These are phyloP conservation scores for Lysandra coridon DNA, from an alignment of 2,888 invertebrate genomes.

Conservation along the genomic window DNA sequence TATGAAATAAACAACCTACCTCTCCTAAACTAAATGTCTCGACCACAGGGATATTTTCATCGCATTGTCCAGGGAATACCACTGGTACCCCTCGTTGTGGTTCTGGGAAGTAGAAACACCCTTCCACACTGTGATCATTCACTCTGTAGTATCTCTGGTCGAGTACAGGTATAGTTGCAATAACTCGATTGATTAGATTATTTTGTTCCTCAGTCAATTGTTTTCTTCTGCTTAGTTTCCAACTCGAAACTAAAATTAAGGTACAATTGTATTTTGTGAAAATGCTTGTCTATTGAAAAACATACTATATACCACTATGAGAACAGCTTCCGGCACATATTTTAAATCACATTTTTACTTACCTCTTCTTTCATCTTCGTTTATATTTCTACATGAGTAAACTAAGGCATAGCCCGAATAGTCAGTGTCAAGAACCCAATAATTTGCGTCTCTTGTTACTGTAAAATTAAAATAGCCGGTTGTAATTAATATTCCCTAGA, in stretches of 20 bases:
- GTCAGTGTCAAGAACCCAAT: constrained; percentile 77
- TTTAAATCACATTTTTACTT: constrained; percentile 12
- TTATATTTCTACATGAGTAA: constrained; percentile 81
- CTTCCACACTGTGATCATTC: constrained; percentile 48
- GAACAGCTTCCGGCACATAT: too few relatives aligned
- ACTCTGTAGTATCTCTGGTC: constrained; percentile 48
- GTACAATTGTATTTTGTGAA: background rate
- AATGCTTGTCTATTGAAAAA: too few relatives aligned
- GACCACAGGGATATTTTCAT: constrained; percentile 41
- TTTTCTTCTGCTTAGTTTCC: constrained; percentile 56
- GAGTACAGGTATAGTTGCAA: constrained; percentile 48
- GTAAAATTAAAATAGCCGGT: constrained; percentile 20
- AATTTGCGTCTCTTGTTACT: constrained; percentile 50
- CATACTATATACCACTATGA: too few relatives aligned
- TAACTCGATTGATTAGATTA: constrained; percentile 45
- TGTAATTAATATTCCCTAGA: background rate
- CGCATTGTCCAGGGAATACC: constrained; percentile 54
- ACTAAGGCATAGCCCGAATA: constrained; percentile 82
- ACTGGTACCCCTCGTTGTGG: constrained; percentile 49
- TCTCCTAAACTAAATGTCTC: constrained; percentile 43
- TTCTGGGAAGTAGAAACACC: constrained; percentile 57
- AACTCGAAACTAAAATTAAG: constrained; percentile 48
- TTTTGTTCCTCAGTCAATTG: constrained; percentile 42
- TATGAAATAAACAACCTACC: constrained; percentile 34
- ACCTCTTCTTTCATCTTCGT: constrained; percentile 61